Evolutionary conservation across 2,113 vertebrate species (phyloP), one percentile per base, ranked within the genome.

Genomic region (Scomber scombrus): DNA sequence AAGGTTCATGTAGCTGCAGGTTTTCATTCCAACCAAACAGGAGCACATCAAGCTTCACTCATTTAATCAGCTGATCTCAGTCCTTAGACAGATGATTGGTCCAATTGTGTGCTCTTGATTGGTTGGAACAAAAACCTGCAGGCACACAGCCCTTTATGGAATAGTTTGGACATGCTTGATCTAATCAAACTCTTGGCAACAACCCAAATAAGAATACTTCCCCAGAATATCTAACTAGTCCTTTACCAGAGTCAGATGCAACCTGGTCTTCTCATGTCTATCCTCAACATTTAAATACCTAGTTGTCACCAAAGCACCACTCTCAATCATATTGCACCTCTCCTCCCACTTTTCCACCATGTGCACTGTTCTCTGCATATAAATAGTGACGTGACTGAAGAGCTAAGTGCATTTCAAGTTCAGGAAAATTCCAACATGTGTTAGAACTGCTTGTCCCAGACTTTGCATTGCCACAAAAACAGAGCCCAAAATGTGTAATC

Each of bases 381-480:
- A 21, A 29, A 51, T 14, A n/a, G 18, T 14, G 7, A 51, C 18
- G 51, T 10, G 15, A n/a, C 4, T 26, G 23, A 26, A 26, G 13
- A 7, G 11, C 15, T 2, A 34, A 75, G 51, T 49, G 16, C 23
- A 7, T 81, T 19, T 68, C 7, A 64, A 14, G 43, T 54, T 19
- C 40, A 9, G 34, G 34, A 34, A 60, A 69, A 67, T 5, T 47
- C 26, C 49, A 71, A n/a, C 61, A 61, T 81, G 43, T 47, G 3
- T 12, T 15, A 5, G 16, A 9, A 19, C 18, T 45, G 56, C 47
- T 74, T 65, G 21, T 9, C 15, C 54, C 5, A 14, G 29, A 49
- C n/a, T 85, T 71, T 75, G 73, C 52, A 58, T 31, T 77, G 65
- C 61, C 12, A 50, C 55, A 66, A 29, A 82, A 88, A 55, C 12